Base-by-base conservation (phyloP, 2,888 invertebrate genomes). In the Lydus trimaculatus region DNA sequence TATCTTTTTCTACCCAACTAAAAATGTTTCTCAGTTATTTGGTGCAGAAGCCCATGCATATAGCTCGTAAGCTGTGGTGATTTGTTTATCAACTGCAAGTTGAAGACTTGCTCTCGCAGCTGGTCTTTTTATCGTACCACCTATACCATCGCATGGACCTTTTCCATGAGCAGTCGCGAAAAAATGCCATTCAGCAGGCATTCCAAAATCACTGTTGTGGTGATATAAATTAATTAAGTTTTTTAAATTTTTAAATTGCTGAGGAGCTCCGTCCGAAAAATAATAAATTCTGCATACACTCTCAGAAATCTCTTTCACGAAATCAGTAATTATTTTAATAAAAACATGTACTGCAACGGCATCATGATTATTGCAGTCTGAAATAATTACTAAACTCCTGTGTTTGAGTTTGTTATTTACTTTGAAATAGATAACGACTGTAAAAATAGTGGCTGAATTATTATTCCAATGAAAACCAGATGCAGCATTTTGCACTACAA, bases 401-500 rank as follows among this genome's bases (percentile, higher is more conserved):
- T 73, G 71, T 56, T 43, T 48, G 33, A 72, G 25, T 31, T 70
- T 63, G 31, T 60, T 20, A 63, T 71, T 31, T 36, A 56, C 28
- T 58, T 68, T 70, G 63, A 69, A 75, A 66, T 78, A 75, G 31
- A 70, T 59, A 8, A 73, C 74, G 4, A 72, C 65, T 25, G 76
- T 63, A 58, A 65, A 72, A 25, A 77, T n/a, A 1, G 74, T 78
- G 0, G 72, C 74, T 48, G 72, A 72, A 3, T 64, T 58, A 56
- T 75, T 77, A 58, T 75, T 73, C 67, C 71, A 76, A 36, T 76
- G 71, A 33, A 72, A 70, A 11, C 66, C 66, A 25, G 69, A 64
- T 23, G 65, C 72, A 15, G 72, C 73, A 62, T 77, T 60, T 65
- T 74, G 74, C 3, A 75, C 43, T n/a, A 76, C 72, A 60, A 75